Percentiles rank a stretch among this genome's conserved stretches.
Evolutionary conservation across 2,113 vertebrate species (phyloP).

Genomic region (Lepisosteus oculatus): DNA sequence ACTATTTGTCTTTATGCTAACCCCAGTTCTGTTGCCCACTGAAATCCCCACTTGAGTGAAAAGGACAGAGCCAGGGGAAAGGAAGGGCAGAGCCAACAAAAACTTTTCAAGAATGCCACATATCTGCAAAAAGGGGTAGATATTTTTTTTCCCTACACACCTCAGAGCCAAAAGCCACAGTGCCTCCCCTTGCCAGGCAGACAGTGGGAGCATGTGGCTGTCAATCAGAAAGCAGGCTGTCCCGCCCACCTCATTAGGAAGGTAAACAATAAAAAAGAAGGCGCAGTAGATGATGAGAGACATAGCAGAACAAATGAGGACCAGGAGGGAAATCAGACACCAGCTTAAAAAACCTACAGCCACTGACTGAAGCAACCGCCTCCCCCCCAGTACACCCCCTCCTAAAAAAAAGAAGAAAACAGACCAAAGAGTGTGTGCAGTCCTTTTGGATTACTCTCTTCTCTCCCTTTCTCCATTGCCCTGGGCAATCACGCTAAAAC

Average conservation of each 20-base stretch:
- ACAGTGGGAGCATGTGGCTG: constrained; percentile 73
- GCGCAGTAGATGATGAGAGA: constrained; percentile 79
- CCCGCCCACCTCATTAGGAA: constrained; percentile 98
- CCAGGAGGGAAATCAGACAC: constrained; percentile 77
- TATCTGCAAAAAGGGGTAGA: neutral
- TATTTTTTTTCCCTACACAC: constrained; percentile 35
- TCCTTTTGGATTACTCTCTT: constrained; percentile 72
- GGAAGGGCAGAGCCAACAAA: constrained; percentile 22
- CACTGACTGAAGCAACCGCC: constrained; percentile 56
- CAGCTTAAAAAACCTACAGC: constrained; percentile 61
- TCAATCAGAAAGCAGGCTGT: constrained; percentile 79
- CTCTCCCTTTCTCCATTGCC: constrained; percentile 78
- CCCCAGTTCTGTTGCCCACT: constrained; percentile 1
- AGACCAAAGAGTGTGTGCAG: constrained; percentile 57
- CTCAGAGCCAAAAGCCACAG: constrained; percentile 74
- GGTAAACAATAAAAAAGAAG: constrained; percentile 94
- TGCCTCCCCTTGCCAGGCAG: constrained; percentile 57
- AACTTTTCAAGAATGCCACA: constrained; percentile 32
- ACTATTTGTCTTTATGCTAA: constrained; percentile 10
- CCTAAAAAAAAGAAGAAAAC: constrained; percentile 42
- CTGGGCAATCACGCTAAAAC: constrained; percentile 89
- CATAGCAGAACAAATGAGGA: constrained; percentile 84
- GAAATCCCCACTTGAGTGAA: constrained; percentile 11
- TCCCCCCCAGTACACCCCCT: constrained; percentile 35
- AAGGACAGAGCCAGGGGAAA: constrained; percentile 14